These are phyloP conservation scores for Drosophila pseudotalamancana DNA, from an alignment of 2,888 invertebrate species.

Conservation along the genomic window DNA sequence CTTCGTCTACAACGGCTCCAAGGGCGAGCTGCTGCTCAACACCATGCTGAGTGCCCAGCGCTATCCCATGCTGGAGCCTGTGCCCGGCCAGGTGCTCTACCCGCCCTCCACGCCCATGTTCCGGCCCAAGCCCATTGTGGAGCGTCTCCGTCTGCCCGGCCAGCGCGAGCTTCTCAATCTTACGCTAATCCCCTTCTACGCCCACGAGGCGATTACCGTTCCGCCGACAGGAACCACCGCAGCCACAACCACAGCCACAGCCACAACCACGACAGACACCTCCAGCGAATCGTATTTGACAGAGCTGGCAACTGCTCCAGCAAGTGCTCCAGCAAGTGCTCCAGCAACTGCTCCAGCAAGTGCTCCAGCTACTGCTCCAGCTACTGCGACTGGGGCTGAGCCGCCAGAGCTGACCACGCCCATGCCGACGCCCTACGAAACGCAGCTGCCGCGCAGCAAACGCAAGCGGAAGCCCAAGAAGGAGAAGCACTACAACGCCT, in stretches of 20 bases:
- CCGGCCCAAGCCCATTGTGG: constrained; percentile 75
- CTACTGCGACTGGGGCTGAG: not conserved
- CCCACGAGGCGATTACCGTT: constrained; percentile 77
- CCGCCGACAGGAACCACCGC: constrained; percentile 7
- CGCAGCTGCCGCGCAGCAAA: constrained; percentile 40
- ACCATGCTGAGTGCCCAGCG: constrained; percentile 78
- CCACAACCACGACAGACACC: not conserved
- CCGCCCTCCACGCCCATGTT: constrained; percentile 81
- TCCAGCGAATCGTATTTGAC: not conserved
- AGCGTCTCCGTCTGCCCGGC: constrained; percentile 64
- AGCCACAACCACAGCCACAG: not conserved
- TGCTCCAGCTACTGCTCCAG: not conserved
- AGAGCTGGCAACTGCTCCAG: not conserved
- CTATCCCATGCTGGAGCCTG: constrained; percentile 83
- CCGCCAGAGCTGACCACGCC: constrained; percentile 22
- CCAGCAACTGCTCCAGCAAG: not conserved
- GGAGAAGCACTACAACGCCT: constrained; percentile 67
- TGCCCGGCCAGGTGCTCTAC: constrained; percentile 82
- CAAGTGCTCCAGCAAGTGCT: not conserved
- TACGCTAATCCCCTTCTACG: constrained; percentile 82
- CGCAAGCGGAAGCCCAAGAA: constrained; percentile 56
- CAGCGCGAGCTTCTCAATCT: constrained; percentile 61
- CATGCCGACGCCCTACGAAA: constrained; percentile 39
- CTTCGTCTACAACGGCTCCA: constrained; percentile 78
- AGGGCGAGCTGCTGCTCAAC: constrained; percentile 80